Evolutionary conservation across 2,888 invertebrate species (phyloP).

Genomic region (Rhamphomyia laevipes): DNA sequence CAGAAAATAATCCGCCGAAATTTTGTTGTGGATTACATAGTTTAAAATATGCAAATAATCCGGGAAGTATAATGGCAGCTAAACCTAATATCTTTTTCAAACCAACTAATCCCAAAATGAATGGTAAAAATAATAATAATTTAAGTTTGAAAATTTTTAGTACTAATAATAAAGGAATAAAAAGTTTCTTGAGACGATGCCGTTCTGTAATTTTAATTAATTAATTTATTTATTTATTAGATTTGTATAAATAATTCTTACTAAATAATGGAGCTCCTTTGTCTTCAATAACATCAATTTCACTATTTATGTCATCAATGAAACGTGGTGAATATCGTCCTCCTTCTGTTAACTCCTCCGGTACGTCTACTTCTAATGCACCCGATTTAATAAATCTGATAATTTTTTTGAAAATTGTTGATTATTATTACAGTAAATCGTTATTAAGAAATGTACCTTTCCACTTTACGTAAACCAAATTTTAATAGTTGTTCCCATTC

Average conservation of each 20-base stretch:
- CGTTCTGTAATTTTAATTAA: slow-evolving; percentile 46
- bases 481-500: slow-evolving; percentile 75
- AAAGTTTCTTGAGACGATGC: slow-evolving; percentile 66
- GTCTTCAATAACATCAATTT: slow-evolving; percentile 70
- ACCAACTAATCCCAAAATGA: slow-evolving; percentile 71
- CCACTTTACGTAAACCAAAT: slow-evolving; percentile 61
- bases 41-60: slow-evolving; percentile 74
- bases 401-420: neutral
- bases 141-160: slow-evolving; percentile 77
- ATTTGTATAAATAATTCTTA: slow-evolving; percentile 43
- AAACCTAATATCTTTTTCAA: slow-evolving; percentile 76
- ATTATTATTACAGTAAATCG: neutral
- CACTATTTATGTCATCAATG: slow-evolving; percentile 71
- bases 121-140: slow-evolving; percentile 65
- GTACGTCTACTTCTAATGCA: slow-evolving; percentile 60
- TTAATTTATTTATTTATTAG: neutral
- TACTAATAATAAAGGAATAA: slow-evolving; percentile 70
- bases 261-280: slow-evolving; percentile 70
- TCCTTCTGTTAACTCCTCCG: slow-evolving; percentile 61
- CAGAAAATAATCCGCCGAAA: slow-evolving; percentile 35
- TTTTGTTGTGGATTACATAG: slow-evolving; percentile 63
- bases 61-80: slow-evolving; percentile 65
- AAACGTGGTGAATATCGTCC: slow-evolving; percentile 69
- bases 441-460: slow-evolving; percentile 40
- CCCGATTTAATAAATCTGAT: slow-evolving; percentile 63